These are phyloP conservation scores for Dryoscopus gambensis DNA, from an alignment of 2,113 vertebrate species.

Conservation along the genomic window DNA sequence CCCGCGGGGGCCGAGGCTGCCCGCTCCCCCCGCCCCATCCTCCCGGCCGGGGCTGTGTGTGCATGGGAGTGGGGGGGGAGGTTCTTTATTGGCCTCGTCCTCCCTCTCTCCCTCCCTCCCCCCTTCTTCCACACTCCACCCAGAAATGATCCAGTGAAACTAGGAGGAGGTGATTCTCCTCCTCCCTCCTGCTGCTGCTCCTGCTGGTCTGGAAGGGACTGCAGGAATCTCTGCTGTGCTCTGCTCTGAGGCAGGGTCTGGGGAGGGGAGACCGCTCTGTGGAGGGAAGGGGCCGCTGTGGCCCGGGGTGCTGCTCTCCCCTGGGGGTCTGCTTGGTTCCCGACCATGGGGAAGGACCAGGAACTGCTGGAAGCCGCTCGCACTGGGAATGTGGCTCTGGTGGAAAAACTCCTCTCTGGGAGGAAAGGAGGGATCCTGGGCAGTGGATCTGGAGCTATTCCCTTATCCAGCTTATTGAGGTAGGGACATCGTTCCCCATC, in stretches of 20 bases:
- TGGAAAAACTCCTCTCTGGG: slow-evolving; percentile 95
- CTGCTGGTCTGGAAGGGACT: slow-evolving; percentile 52
- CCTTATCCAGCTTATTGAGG: slow-evolving; percentile 92
- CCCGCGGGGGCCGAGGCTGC: background rate
- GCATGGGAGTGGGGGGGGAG: background rate
- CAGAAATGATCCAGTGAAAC: slow-evolving; percentile 65
- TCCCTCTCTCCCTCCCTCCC: background rate
- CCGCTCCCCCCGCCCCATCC: background rate
- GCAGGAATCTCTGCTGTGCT: slow-evolving; percentile 47
- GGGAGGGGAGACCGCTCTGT: background rate
- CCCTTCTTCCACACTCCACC: slow-evolving; percentile 55
- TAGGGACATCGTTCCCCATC: slow-evolving; percentile 71
- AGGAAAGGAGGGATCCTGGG: slow-evolving; percentile 95
- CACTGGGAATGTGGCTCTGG: slow-evolving; percentile 92
- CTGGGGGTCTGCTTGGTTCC: background rate
- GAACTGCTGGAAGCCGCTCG: slow-evolving; percentile 96
- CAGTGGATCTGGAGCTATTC: slow-evolving; percentile 89
- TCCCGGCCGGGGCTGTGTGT: background rate
- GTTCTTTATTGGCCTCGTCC: background rate
- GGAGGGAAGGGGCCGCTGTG: background rate
- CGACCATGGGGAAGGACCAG: slow-evolving; percentile 95
- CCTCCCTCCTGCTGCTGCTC: slow-evolving; percentile 45
- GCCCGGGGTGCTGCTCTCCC: background rate
- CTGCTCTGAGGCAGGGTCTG: slow-evolving; percentile 17
- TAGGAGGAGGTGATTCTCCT: slow-evolving; percentile 53